Evolutionary conservation across 1,140 invertebrate genomes (phyloP).

Genomic region (Brachionus calyciflorus): DNA sequence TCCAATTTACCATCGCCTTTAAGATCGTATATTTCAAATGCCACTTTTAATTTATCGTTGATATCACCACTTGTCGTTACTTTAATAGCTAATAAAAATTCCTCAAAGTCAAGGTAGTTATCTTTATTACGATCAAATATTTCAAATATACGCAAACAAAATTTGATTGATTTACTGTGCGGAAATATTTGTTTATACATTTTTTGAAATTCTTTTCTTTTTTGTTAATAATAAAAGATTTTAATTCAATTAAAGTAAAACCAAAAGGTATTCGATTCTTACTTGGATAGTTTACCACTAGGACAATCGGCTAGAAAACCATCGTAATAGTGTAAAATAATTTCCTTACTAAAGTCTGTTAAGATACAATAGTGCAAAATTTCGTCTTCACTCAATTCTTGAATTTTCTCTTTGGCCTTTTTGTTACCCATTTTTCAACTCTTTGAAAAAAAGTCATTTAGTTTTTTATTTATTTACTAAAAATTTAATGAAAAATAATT

Average conservation of each 20-base stretch:
- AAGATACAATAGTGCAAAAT: neutral
- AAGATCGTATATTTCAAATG: slow-evolving; percentile 46
- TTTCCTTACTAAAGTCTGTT: neutral
- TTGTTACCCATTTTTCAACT: neutral
- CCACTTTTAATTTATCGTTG: slow-evolving; percentile 34
- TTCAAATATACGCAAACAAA: slow-evolving; percentile 17
- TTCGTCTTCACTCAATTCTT: neutral
- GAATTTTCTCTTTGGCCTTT: neutral
- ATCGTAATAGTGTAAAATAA: slow-evolving; percentile 21
- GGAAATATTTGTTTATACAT: slow-evolving; percentile 25
- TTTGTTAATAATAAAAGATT: neutral
- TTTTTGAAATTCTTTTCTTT: slow-evolving; percentile 33
- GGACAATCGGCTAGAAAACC: slow-evolving; percentile 30
- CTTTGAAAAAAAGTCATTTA: neutral
- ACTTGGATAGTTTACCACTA: slow-evolving; percentile 27
- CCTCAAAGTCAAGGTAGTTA: slow-evolving; percentile 27
- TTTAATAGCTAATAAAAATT: slow-evolving; percentile 30
- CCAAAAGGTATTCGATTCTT: neutral
- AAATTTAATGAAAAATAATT: too few relatives aligned
- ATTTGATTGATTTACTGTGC: neutral
- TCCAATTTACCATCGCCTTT: slow-evolving; percentile 30
- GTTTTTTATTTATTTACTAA: too few relatives aligned
- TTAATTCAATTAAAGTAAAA: neutral
- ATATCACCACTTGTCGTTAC: slow-evolving; percentile 14
- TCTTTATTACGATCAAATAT: slow-evolving; percentile 32